Base-by-base conservation (phyloP, 2,797 vertebrate species). In the Jordanella pulchra region DNA sequence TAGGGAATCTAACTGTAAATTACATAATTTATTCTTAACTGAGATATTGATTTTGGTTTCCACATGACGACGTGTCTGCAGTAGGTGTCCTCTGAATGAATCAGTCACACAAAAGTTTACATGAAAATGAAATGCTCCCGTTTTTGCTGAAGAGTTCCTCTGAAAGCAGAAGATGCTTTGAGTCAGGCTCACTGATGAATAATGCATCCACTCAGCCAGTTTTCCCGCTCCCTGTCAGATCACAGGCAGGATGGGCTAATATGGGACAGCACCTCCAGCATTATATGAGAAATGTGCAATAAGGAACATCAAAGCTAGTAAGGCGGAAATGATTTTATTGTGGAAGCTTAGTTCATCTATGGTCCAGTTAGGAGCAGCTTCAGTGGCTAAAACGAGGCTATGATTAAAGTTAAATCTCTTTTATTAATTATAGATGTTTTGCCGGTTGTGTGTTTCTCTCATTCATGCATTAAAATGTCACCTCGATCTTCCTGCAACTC, bases 241-340 rank as follows among this genome's bases (percentile, higher is more conserved):
- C 89, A 88, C 89, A 90, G 89, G 81, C 87, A 83, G 84, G 77
- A 83, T 71, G 86, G 80, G 85, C 85, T 91, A 90, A 91, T 90
- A 74, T 88, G 90, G 86, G 86, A 89, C 86, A 89, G 86, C 90
- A 89, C 90, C 91, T 92, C 87, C 82, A 90, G 87, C 87, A 77
- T 84, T 72, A 89, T 77, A 83, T 30, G 79, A 67, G 75, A 81
- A 86, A 71, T 54, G 73, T 83, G 83, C 73, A 85, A 77, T 69
- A 77, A 77, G 32, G 73, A 87, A 83, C 78, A 85, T 89, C 89
- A 89, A 82, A 89, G 89, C 88, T 80, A 72, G 42, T 69, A 81
- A 1, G 73, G 51, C 78, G 76, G 84, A 84, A 85, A 27, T 50
- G 32, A 63, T 60, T 68, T 69, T 65, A 70, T 73, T 77, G 80